Evolutionary conservation across 1,140 invertebrate species (phyloP), one percentile per base, ranked within the genome.

Genomic region (Babylonia areolata): DNA sequence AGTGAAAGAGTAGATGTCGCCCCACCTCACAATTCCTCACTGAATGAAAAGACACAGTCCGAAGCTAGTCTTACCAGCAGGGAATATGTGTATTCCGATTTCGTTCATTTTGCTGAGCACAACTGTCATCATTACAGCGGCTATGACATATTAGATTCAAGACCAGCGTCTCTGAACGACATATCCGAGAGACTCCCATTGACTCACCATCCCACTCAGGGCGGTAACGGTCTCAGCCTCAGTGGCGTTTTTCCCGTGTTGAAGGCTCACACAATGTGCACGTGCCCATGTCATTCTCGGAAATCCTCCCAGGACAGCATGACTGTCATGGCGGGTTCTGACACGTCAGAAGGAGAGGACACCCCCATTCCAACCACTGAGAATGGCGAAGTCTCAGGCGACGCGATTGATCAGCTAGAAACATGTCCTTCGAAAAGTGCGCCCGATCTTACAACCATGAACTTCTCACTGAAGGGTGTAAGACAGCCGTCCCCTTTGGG

Each of bases 101-200:
- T 77, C 39, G 75, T 77, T 77, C 75, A 77, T 20, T 77, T 77
- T 40, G 75, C 75, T 37, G 15, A 77, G 37, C 12, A 77, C 37
- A 77, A 77, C 28, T 37, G 40, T 31, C 75, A 77, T 23, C 58
- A 64, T 23, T 64, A 64, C 58, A 2, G 58, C 12, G 58, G 15
- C 28, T n/a, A 64, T n/a, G 58, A 64, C 15, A n/a, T 23, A 23
- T 64, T 64, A 12, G 58, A 64, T 23, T 64, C 58, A 5, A n/a
- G 28, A n/a, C 58, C 28, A 20, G n/a, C n/a, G 46, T 23, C 28
- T n/a, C 0, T 6, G 58, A 12, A 64, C 5, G 58, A 23, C 5
- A 40, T 28, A 40, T 5, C 15, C 2, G 75, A 37, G 17, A 77
- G 33, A 37, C 20, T 37, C 3, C 35, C 20, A 2, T 3, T 15